These are phyloP conservation scores for Odocoileus hemionus DNA, from an alignment of 2,113 vertebrate species.

Conservation along the genomic window DNA sequence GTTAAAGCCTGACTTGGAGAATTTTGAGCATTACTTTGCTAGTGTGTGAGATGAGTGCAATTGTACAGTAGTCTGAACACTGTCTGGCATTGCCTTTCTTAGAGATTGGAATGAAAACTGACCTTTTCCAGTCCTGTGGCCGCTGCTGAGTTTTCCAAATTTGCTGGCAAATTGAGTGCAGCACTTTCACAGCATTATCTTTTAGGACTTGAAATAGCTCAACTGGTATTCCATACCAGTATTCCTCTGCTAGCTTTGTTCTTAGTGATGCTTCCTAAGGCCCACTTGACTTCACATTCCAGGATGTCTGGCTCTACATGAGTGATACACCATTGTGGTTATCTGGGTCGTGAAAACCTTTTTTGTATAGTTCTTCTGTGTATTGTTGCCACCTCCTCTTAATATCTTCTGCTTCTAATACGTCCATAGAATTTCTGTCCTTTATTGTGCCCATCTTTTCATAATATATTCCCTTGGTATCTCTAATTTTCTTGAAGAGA, in stretches of 20 bases:
- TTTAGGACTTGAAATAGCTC: neutral
- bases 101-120: neutral
- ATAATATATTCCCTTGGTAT: neutral
- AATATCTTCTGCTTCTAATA: neutral
- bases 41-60: neutral
- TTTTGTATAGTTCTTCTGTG: neutral
- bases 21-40: neutral
- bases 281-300: neutral
- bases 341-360: neutral
- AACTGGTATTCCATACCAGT: neutral
- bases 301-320: neutral
- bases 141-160: neutral
- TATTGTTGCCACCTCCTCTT: neutral
- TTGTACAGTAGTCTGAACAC: neutral
- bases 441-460: neutral
- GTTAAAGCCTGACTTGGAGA: neutral
- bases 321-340: neutral
- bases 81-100: neutral
- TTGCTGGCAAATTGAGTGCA: neutral
- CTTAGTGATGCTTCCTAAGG: neutral
- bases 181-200: neutral
- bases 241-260: neutral
- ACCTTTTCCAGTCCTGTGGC: neutral
- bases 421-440: neutral
- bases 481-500: neutral